Evolutionary conservation across 2,888 invertebrate genomes (phyloP), one percentile per base, ranked within the genome.

Genomic region (Dexiosoma caninum): DNA sequence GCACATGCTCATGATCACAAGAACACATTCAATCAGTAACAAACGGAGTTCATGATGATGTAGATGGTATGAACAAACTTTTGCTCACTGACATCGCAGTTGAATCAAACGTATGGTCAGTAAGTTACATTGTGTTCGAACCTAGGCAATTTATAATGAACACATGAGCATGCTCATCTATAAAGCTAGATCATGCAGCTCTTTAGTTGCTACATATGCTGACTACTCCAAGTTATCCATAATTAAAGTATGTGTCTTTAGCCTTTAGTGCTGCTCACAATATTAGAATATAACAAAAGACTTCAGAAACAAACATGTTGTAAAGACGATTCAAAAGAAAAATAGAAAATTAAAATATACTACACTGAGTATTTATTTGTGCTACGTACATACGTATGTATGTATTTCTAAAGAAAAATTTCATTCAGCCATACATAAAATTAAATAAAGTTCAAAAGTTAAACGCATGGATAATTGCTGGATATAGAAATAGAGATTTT

Each of bases 391-490:
- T n/a, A n/a, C n/a, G n/a, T n/a, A n/a, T n/a, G n/a, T n/a, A n/a
- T n/a, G n/a, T n/a, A 19, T 30, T 66, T 74, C 40, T 57, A 57
- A 53, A 57, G 6, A n/a, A n/a, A n/a, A 66, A 37, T 32, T 66
- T 64, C 40, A 49, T 59, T 74, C 74, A 74, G 55, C 21, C 51
- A 62, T 53, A 72, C 16, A 62, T 32, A 62, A 62, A 72, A 75
- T 46, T 62, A 46, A 70, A 71, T 42, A 76, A 81, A 77, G 81
- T 77, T 81, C 67, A 81, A 81, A 81, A 72, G 81, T 77, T 81
- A 77, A 77, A 81, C 81, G 81, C 81, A 81, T 81, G 77, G 67
- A 81, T 81, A 81, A 81, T 81, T 77, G 77, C 67, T 35, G 55
- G 42, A 10, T 70, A 35, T 66, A 40, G 42, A 10, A 66, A 35